Percentiles rank a stretch among this genome's conserved stretches.
Conservation (phyloP, 2,797 vertebrate genomes). For the Zalophus californianus region DNA sequence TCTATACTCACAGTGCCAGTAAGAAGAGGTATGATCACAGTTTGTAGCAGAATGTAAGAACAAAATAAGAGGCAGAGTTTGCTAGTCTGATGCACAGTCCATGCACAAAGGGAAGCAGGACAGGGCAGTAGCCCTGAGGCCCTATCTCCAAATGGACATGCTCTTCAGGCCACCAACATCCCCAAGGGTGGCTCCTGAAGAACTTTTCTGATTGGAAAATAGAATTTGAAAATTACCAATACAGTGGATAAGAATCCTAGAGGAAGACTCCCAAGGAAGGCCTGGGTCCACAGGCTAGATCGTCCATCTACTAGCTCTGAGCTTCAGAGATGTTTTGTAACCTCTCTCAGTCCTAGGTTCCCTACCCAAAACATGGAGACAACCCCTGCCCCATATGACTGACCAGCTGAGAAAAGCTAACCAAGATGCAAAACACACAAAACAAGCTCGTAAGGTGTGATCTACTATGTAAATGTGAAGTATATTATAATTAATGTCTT, state of each 20-base stretch:
- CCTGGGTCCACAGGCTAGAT: background rate
- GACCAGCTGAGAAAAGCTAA: constrained; percentile 1
- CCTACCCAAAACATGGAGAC: background rate
- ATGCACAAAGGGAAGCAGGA: background rate
- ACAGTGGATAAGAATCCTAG: background rate
- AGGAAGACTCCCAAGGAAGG: background rate
- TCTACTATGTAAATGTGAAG: background rate
- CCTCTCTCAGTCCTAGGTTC: background rate
- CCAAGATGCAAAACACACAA: background rate
- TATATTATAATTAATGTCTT: background rate
- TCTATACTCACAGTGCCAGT: background rate
- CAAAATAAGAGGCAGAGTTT: background rate
- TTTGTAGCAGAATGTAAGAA: constrained; percentile 2
- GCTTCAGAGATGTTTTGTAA: background rate
- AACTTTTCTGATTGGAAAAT: constrained; percentile 7
- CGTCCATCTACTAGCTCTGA: background rate
- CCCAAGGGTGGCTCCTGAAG: background rate
- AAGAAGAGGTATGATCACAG: background rate
- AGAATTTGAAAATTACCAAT: constrained; percentile 28
- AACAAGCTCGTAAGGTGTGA: background rate
- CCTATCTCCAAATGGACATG: background rate
- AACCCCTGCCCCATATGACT: background rate
- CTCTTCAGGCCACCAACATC: background rate
- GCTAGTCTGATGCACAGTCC: background rate
- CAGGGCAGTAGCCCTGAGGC: background rate